Base-by-base conservation (phyloP, 2,888 invertebrate species). In the Gastracanthus pulcherrimus region DNA sequence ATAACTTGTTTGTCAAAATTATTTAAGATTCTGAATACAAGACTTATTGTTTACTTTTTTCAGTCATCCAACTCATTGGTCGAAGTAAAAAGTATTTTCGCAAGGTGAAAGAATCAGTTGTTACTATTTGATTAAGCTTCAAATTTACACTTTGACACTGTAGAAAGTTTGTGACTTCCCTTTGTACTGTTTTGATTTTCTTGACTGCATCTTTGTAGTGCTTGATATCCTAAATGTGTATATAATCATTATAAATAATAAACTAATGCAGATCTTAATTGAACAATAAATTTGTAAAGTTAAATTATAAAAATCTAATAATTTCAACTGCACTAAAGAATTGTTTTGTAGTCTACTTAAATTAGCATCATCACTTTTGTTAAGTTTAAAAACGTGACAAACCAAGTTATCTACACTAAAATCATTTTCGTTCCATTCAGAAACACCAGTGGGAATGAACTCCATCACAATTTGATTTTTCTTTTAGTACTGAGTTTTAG, bases 221-320 rank as follows among this genome's bases (percentile, higher is more conserved):
- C 55, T 64, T 69, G 9, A 82, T 62, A 26, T 82, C 77, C 69
- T 79, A 36, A 51, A 41, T 45, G 36, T 11, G n/a, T 66, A 26
- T 16, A 64, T 16, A 64, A 26, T 23, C 26, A 60, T 66, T 36
- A 36, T 75, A 36, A 26, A 6, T 45, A 31, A 41, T 69, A 60
- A 1, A 34, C 7, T 70, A 38, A 36, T 31, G 0, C 3, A 31
- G 13, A 26, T 66, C 23, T 26, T 36, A 13, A 2, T 55, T 16
- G 36, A 66, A 51, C 19, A 34, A 23, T 60, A 36, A 45, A 31
- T 48, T 23, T 1, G 38, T 38, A 60, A 62, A 29, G n/a, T 66
- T 38, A 75, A 71, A 19, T 66, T 76, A 16, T 76, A 76, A 76
- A 71, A 58, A 48, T 76, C 66, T 29, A 45, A 26, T 64, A 64